Percentiles rank a stretch among this genome's conserved stretches.
phyloP scores from a whole-genome alignment of 1,140 invertebrate genomes.

The Limonius californicus region DNA sequence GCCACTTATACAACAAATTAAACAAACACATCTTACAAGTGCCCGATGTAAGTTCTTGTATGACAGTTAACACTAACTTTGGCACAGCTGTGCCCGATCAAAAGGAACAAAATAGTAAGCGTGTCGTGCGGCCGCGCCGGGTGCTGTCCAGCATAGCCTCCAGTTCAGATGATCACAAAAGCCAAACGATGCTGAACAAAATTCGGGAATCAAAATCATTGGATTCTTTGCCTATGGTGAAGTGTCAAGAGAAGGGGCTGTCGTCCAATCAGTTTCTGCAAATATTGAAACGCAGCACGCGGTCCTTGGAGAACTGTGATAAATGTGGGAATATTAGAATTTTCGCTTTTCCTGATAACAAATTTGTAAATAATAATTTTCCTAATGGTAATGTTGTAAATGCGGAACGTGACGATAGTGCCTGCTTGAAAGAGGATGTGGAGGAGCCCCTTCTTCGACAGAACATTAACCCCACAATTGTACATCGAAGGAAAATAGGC shows the following conservation, averaged over 20 bases:
- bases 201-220: slow-evolving; percentile 52
- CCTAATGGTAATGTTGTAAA: slow-evolving; percentile 54
- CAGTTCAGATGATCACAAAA: slow-evolving; percentile 50
- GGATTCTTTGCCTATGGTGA: slow-evolving; percentile 48
- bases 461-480: slow-evolving; percentile 32
- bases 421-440: slow-evolving; percentile 45
- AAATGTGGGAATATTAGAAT: slow-evolving; percentile 46
- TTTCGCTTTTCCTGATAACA: slow-evolving; percentile 48
- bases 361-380: slow-evolving; percentile 53
- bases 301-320: slow-evolving; percentile 46
- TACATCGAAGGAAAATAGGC: slow-evolving; percentile 35
- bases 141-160: slow-evolving; percentile 54
- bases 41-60: slow-evolving; percentile 47
- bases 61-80: slow-evolving; percentile 50
- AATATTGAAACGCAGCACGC: slow-evolving; percentile 35
- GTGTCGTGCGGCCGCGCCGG: slow-evolving; percentile 42
- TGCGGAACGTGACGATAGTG: slow-evolving; percentile 38
- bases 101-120: slow-evolving; percentile 45
- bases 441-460: slow-evolving; percentile 53
- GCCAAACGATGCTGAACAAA: slow-evolving; percentile 41
- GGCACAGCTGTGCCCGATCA: slow-evolving; percentile 46
- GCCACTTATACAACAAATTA: slow-evolving; percentile 32
- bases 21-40: slow-evolving; percentile 38
- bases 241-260: slow-evolving; percentile 20
- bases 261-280: slow-evolving; percentile 35